Conservation (phyloP, 2,113 vertebrate genomes). For the Paramisgurnus dabryanus region DNA sequence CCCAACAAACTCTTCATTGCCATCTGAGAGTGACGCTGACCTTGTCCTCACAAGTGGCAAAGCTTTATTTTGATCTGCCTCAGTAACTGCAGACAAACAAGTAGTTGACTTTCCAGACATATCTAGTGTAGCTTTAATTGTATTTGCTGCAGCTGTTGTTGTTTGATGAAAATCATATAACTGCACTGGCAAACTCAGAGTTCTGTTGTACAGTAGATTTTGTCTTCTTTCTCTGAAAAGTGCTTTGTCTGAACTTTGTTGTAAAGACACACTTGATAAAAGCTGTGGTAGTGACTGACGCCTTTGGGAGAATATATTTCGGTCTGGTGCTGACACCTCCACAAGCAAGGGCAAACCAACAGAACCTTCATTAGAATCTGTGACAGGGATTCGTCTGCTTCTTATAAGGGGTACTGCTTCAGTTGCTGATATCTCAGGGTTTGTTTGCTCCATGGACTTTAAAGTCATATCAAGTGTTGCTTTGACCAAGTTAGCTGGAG, state of each 20-base stretch:
- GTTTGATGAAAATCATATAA: conserved; percentile 12
- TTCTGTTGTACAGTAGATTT: neutral
- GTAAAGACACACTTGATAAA: conserved; percentile 11
- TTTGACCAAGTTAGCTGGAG: conserved; percentile 69
- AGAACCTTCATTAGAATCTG: conserved; percentile 51
- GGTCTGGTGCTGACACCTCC: conserved; percentile 36
- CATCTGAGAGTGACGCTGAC: conserved; percentile 49
- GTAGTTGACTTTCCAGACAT: conserved; percentile 63
- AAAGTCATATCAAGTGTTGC: conserved; percentile 69
- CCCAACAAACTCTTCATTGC: conserved; percentile 55
- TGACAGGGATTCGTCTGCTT: conserved; percentile 43
- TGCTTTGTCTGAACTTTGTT: neutral
- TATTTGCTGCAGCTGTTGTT: conserved; percentile 62
- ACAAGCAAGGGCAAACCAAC: conserved; percentile 62
- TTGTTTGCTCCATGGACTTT: conserved; percentile 36
- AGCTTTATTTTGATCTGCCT: conserved; percentile 47
- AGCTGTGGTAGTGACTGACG: neutral
- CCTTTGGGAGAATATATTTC: conserved; percentile 28
- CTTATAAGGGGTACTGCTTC: conserved; percentile 64
- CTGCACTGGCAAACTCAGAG: conserved; percentile 33
- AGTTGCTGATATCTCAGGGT: conserved; percentile 1
- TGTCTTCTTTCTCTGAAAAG: conserved; percentile 22
- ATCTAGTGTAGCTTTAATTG: conserved; percentile 61
- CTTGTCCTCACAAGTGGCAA: conserved; percentile 61
- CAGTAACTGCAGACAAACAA: conserved; percentile 6